Percentiles rank a stretch among this genome's conserved stretches.
Conservation (phyloP, 2,888 invertebrate species). For the Danaus chrysippus region DNA sequence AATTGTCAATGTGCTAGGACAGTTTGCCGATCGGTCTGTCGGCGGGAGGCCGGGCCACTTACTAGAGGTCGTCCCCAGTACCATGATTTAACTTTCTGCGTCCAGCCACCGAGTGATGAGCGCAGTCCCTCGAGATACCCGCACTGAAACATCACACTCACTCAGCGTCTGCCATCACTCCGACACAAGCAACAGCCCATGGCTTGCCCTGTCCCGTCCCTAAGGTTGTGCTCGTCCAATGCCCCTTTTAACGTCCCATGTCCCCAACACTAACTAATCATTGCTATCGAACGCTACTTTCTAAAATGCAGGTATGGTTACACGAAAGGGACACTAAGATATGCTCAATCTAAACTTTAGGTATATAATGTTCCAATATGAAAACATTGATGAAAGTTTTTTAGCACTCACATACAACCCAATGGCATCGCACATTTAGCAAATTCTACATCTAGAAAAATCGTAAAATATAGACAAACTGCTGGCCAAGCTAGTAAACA, state of each 20-base stretch:
- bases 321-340: slow-evolving; percentile 25
- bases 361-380: slow-evolving; percentile 22
- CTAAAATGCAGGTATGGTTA: slow-evolving; percentile 26
- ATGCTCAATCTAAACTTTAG: slow-evolving; percentile 21
- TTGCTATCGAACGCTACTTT: slow-evolving; percentile 20
- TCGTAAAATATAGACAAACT: slow-evolving; percentile 20
- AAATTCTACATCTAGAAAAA: slow-evolving; percentile 27
- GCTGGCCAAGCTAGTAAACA: slow-evolving; percentile 24
- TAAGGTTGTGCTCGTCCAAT: slow-evolving; percentile 2
- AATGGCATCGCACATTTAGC: slow-evolving; percentile 29
- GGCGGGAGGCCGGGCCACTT: slow-evolving; percentile 82
- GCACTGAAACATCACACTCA: slow-evolving; percentile 86
- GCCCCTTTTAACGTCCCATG: slow-evolving; percentile 9
- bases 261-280: slow-evolving; percentile 22
- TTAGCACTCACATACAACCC: slow-evolving; percentile 25
- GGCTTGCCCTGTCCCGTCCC: slow-evolving; percentile 10
- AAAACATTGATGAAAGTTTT: slow-evolving; percentile 22
- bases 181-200: slow-evolving; percentile 29
- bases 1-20: slow-evolving; percentile 75
- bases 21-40: slow-evolving; percentile 65
- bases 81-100: slow-evolving; percentile 98
- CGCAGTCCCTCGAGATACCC: slow-evolving; percentile 96
- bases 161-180: slow-evolving; percentile 66
- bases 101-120: slow-evolving; percentile 96
- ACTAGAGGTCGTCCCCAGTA: slow-evolving; percentile 98